phyloP scores from a whole-genome alignment of 1,140 invertebrate species.

The Manduca sexta region DNA sequence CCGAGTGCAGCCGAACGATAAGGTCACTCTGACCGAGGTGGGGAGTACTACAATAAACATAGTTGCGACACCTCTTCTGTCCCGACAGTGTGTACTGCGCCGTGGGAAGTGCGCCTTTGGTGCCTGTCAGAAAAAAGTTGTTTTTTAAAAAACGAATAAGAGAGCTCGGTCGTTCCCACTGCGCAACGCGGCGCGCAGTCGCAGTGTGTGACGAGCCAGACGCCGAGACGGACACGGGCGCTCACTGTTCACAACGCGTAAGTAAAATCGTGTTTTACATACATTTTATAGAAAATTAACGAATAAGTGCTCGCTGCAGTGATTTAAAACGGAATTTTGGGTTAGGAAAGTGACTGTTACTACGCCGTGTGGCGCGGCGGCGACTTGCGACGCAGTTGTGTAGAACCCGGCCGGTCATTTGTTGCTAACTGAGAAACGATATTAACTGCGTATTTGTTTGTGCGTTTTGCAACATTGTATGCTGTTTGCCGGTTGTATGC shows the following conservation, averaged over 20 bases:
- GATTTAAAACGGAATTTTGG: conserved; percentile 26
- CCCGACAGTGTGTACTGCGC: background rate
- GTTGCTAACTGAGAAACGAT: conserved; percentile 59
- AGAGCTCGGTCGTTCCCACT: conserved; percentile 38
- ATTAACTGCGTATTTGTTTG: conserved; percentile 44
- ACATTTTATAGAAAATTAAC: background rate
- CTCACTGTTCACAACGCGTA: conserved; percentile 33
- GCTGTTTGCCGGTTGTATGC: conserved; percentile 8
- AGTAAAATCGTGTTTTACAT: conserved; percentile 26
- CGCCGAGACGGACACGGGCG: conserved; percentile 36
- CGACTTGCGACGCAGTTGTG: conserved; percentile 57
- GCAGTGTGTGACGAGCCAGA: conserved; percentile 47
- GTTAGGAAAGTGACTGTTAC: conserved; percentile 54
- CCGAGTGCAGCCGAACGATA: conserved; percentile 61
- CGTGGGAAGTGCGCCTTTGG: too few species aligned
- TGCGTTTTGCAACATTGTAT: conserved; percentile 14
- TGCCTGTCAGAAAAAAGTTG: conserved; percentile 18
- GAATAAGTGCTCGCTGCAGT: conserved; percentile 4
- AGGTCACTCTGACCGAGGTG: conserved; percentile 55
- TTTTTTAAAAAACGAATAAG: conserved; percentile 44
- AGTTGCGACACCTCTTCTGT: conserved; percentile 38
- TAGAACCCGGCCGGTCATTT: conserved; percentile 44
- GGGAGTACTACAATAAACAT: conserved; percentile 42
- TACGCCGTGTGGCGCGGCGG: conserved; percentile 51
- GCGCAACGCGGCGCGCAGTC: conserved; percentile 30